Base-by-base conservation (phyloP, 2,888 invertebrate species). In the Leptinotarsa haldemani region DNA sequence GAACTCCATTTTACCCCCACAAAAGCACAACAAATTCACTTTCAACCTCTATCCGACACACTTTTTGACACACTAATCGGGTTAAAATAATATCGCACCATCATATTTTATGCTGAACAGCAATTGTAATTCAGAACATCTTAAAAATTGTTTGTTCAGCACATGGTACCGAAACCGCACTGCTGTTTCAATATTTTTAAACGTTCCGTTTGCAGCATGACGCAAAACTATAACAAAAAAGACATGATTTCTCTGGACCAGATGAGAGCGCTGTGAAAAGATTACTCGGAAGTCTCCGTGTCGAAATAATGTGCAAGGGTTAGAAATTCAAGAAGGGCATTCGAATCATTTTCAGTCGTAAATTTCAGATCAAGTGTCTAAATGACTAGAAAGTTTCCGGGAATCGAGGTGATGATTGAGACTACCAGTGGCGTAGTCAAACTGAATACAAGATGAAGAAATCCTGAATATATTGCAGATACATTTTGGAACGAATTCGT, bases 191-290 rank as follows among this genome's bases (percentile, higher is more conserved):
- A 63, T 69, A 58, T 74, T 74, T 74, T 74, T 66, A 61, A 71
- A 69, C 66, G 68, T 65, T 69, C 61, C 65, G 71, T 71, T 66
- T 22, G 65, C 48, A 67, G 69, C 63, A 69, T 74, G 76, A 76
- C 70, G 74, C 68, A 72, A 72, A 70, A 69, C 56, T 63, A 50
- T 69, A 71, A 74, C 52, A 64, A 65, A 65, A 69, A 72, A 74
- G 67, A 64, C 72, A 66, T 68, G 68, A 72, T 73, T 67, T 74
- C 72, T 76, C 74, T 63, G 52, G 65, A 71, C 77, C 77, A 77
- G 74, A 77, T 77, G 77, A 77, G 50, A 50, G n/a, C 52, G 50
- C 40, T 47, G 70, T 22, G 70, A 66, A 66, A 58, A 71, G 69
- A 65, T 63, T 74, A 71, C 76, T 69, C 61, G 67, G 74, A 74